Evolutionary conservation across 2,888 invertebrate genomes (phyloP), one percentile per base, ranked within the genome.

Genomic region (Diaphora mendica): DNA sequence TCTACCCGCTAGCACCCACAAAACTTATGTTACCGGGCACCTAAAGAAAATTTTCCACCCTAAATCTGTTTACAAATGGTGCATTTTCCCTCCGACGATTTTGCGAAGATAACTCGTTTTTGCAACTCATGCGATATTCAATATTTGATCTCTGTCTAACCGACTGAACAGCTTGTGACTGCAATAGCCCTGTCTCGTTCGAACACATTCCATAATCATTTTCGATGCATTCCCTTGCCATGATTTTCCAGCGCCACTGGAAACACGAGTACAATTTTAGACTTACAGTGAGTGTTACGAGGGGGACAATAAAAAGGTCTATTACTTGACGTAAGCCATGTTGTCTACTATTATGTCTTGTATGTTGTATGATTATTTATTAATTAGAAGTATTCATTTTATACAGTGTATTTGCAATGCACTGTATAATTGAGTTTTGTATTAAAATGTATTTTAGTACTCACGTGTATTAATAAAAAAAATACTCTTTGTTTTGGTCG

Each of bases 61-160:
- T 94, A 90, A 84, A 75, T 30, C 81, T 71, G 73, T 73, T 68
- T 48, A 73, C 74, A 85, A 87, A 93, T 82, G 89, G 91, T 86
- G 75, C 86, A 88, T 89, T 92, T 94, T 93, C 86, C 88, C 73
- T 78, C 77, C 84, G 68, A 35, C 70, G 44, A 33, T 44, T 71
- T 74, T 74, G 72, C 81, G 79, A 85, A 85, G 88, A 85, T 94
- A 90, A 82, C 83, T 86, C 91, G 85, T 92, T 94, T 91, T 89
- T 75, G 81, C 82, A 78, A 81, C 82, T 81, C 73, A 77, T 79
- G 84, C 89, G 87, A 92, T 94, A 92, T 94, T 94, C 95, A 95
- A 95, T 95, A 94, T 95, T 95, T 95, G 95, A 95, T 95, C 95
- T 95, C 95, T 95, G 94, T 95, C 95, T 95, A 94, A 94, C 95